Percentiles rank a stretch among this genome's conserved stretches.
Evolutionary conservation across 2,797 vertebrate genomes (phyloP).

Genomic region (Enteromius paludinosus): DNA sequence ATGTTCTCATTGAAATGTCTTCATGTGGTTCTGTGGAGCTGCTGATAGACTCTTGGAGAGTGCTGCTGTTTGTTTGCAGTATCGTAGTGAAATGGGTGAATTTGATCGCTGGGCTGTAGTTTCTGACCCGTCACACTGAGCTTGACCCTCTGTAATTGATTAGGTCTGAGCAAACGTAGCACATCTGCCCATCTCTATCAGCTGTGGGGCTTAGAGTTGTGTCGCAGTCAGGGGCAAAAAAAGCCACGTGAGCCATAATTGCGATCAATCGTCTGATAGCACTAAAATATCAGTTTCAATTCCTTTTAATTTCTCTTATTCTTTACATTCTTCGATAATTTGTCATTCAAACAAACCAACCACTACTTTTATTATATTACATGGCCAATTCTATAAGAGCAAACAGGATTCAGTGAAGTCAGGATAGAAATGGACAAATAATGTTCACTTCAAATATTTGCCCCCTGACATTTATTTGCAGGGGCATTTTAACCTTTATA

Average conservation of each 20-base stretch:
- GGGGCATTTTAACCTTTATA: background rate
- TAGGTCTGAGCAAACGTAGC: background rate
- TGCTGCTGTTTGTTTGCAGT: background rate
- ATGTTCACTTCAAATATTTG: background rate
- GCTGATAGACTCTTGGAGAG: background rate
- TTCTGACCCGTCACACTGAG: background rate
- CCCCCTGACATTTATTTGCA: background rate
- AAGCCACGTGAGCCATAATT: no score
- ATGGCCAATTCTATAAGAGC: background rate
- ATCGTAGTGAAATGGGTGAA: background rate
- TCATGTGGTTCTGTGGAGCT: background rate
- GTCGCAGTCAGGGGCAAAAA: no score
- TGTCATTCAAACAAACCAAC: no score
- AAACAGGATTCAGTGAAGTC: background rate
- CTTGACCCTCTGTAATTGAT: background rate
- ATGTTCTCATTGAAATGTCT: background rate
- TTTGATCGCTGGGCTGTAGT: background rate
- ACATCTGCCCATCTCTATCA: background rate
- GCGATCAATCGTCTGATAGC: no score
- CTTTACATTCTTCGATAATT: no score
- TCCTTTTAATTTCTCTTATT: no score
- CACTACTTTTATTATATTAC: background rate
- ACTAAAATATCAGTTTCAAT: no score
- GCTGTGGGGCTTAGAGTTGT: background rate
- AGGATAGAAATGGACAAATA: background rate